These are phyloP conservation scores for Pocillopora damicornis DNA, from an alignment of 64 coral and sea anemone species.

Conservation along the genomic window DNA sequence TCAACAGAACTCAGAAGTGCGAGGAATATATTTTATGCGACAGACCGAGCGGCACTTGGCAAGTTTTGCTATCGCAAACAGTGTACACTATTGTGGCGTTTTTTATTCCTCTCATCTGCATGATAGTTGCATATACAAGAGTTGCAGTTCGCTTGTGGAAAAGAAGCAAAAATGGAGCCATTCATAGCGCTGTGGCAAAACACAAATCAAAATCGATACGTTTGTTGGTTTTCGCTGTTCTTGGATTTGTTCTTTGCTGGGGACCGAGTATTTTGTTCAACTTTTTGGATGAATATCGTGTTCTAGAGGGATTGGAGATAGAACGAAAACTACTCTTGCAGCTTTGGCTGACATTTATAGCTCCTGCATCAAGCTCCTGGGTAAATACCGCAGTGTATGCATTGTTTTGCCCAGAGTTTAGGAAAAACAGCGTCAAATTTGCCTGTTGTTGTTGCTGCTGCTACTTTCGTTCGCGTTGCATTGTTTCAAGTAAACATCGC, in stretches of 20 bases:
- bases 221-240: background rate
- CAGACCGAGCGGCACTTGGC: background rate
- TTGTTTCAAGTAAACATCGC: background rate
- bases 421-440: constrained; percentile 10
- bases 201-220: constrained; percentile 6
- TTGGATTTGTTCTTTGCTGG: background rate
- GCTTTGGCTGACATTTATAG: background rate
- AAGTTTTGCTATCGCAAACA: background rate
- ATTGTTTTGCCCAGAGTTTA: background rate
- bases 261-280: background rate
- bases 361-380: background rate
- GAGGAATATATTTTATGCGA: background rate
- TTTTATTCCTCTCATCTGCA: background rate
- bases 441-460: background rate
- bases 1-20: background rate
- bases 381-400: constrained; percentile 5
- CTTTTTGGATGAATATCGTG: background rate
- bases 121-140: background rate
- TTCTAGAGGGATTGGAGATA: background rate
- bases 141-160: constrained; percentile 2
- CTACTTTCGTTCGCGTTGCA: background rate
- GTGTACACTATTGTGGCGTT: background rate
- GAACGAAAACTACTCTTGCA: background rate
- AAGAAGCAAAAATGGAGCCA: background rate
- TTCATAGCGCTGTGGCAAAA: constrained; percentile 2